Base-by-base conservation (phyloP, 2,113 vertebrate genomes). In the Oriolus oriolus region DNA sequence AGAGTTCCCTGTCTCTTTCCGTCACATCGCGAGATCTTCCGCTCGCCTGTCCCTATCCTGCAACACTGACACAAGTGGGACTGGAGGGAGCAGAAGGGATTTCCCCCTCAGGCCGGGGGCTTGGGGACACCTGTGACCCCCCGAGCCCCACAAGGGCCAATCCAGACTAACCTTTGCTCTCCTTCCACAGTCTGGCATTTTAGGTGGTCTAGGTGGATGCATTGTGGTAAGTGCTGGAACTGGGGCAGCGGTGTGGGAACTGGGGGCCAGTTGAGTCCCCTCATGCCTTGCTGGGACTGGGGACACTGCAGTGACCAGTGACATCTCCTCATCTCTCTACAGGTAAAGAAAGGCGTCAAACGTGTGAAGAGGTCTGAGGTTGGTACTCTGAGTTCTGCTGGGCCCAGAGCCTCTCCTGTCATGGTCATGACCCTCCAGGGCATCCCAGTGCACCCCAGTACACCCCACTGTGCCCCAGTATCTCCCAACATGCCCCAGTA, bases 21-120 rank as follows among this genome's bases (percentile, higher is more conserved):
- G n/a, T n/a, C n/a, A n/a, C n/a, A n/a, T n/a, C n/a, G n/a, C n/a
- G n/a, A n/a, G n/a, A n/a, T n/a, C n/a, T n/a, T n/a, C n/a, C n/a
- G n/a, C n/a, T n/a, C n/a, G n/a, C n/a, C n/a, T n/a, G n/a, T n/a
- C n/a, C n/a, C n/a, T n/a, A n/a, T n/a, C n/a, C n/a, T n/a, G n/a
- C n/a, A n/a, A n/a, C n/a, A n/a, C n/a, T n/a, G n/a, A n/a, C n/a
- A n/a, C n/a, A n/a, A n/a, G n/a, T n/a, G n/a, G n/a, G n/a, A n/a
- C n/a, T n/a, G n/a, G n/a, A n/a, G n/a, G n/a, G n/a, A n/a, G n/a
- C n/a, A n/a, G n/a, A n/a, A n/a, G n/a, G n/a, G n/a, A n/a, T n/a
- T n/a, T n/a, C n/a, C n/a, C n/a, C n/a, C n/a, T n/a, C n/a, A n/a
- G 41, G 41, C 41, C 5, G 3, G 7, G 39, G 5, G 7, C 3